Conservation (phyloP, 1,140 invertebrate genomes). For the Tachypleus tridentatus region DNA sequence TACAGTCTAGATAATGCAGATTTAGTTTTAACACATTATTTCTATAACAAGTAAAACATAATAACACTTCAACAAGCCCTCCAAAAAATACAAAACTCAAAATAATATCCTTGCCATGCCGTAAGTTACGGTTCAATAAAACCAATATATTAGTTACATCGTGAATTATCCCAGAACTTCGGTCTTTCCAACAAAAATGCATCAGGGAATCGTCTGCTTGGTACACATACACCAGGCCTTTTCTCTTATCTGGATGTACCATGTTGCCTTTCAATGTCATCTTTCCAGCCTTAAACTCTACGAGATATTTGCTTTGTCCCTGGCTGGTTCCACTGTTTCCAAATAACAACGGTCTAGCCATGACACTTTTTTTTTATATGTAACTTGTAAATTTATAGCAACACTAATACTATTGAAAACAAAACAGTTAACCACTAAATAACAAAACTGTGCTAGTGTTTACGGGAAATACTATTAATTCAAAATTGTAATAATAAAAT, state of each 20-base stretch:
- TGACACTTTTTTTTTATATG: not conserved
- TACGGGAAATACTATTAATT: no score
- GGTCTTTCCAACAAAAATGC: conserved; percentile 98
- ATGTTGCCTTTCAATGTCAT: conserved; percentile 90
- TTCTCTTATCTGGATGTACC: conserved; percentile 89
- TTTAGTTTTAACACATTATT: no score
- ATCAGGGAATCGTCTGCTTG: conserved; percentile 87
- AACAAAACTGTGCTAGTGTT: no score
- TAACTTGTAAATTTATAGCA: no score
- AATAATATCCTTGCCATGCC: no score
- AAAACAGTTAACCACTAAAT: no score
- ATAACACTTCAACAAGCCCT: not conserved
- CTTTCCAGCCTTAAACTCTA: conserved; percentile 92
- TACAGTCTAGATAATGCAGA: no score
- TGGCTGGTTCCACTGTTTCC: conserved; percentile 52
- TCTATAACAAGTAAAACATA: not conserved
- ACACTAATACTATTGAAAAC: no score
- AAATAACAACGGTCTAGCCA: conserved; percentile 32
- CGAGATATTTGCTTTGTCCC: conserved; percentile 73
- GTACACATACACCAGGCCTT: conserved; percentile 75
- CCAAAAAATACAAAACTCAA: not conserved
- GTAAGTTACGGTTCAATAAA: no score
- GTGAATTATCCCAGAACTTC: conserved; percentile 58
- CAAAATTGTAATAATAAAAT: no score
- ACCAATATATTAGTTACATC: conserved; percentile 43